These are phyloP conservation scores for Xenopus tropicalis DNA, from an alignment of 2,113 vertebrate genomes.

Conservation along the genomic window DNA sequence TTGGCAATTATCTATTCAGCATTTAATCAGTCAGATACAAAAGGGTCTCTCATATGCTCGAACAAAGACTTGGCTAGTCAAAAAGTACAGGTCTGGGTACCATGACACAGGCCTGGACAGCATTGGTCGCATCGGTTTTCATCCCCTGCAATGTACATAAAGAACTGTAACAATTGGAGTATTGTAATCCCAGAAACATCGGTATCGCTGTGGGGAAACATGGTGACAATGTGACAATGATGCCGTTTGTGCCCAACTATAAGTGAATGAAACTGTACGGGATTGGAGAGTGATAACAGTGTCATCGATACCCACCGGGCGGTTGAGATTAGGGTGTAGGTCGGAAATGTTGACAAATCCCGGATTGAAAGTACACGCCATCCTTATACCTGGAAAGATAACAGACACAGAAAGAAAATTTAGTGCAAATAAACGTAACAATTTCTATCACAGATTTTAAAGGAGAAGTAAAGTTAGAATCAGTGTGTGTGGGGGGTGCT, in stretches of 20 bases:
- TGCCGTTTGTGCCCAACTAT: slow-evolving; percentile 1
- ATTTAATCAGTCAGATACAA: slow-evolving; percentile 57
- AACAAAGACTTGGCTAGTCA: slow-evolving; percentile 47
- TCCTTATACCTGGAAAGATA: slow-evolving; percentile 61
- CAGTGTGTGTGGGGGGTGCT: no score
- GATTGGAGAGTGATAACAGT: slow-evolving; percentile 17
- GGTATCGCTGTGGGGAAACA: slow-evolving; percentile 16
- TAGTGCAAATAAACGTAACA: no score
- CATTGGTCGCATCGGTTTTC: slow-evolving; percentile 55
- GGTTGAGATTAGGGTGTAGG: slow-evolving; percentile 81
- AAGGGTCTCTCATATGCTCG: slow-evolving; percentile 53
- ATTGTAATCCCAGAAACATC: slow-evolving; percentile 44
- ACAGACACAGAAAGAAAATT: slow-evolving; percentile 35
- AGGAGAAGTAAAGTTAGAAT: not conserved
- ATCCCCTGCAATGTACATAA: slow-evolving; percentile 51
- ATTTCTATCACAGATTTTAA: no score
- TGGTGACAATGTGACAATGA: slow-evolving; percentile 26
- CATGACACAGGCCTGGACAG: slow-evolving; percentile 36
- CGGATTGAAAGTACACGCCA: slow-evolving; percentile 51
- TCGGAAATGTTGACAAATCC: slow-evolving; percentile 77
- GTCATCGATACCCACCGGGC: slow-evolving; percentile 71
- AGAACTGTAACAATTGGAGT: slow-evolving; percentile 51
- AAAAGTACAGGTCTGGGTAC: slow-evolving; percentile 43
- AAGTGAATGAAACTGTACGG: slow-evolving; percentile 20
- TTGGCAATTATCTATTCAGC: slow-evolving; percentile 53